Conservation (phyloP, 1,140 invertebrate species). For the Ladona fulva region DNA sequence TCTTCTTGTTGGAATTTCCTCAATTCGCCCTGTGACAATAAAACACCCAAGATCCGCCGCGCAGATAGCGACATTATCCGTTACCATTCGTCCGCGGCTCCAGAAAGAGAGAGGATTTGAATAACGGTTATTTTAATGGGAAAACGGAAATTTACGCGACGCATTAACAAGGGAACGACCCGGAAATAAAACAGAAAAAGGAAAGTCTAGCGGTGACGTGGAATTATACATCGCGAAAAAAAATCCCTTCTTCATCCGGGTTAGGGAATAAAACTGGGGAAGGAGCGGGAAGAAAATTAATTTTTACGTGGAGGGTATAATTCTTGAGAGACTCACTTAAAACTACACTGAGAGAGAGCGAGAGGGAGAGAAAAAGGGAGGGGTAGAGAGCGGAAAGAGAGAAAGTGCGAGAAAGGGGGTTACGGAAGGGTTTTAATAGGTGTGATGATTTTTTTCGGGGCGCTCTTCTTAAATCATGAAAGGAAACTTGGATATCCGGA, state of each 20-base stretch:
- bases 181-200: background rate
- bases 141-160: background rate
- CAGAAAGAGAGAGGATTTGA: background rate
- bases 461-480: background rate
- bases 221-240: background rate
- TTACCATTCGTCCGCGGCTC: background rate
- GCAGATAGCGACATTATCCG: background rate
- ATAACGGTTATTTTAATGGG: background rate
- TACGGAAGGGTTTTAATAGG: background rate
- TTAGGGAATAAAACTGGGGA: background rate
- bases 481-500: background rate
- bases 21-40: too few species aligned
- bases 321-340: constrained; percentile 5
- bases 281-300: background rate
- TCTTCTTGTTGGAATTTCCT: too few species aligned
- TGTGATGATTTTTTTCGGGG: background rate
- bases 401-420: background rate
- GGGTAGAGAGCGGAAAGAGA: background rate
- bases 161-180: background rate
- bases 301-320: background rate
- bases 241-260: background rate
- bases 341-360: background rate
- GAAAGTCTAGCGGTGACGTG: background rate
- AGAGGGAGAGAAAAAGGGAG: background rate
- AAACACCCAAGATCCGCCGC: too few species aligned